Evolutionary conservation across 2,797 vertebrate genomes (phyloP), one percentile per base, ranked within the genome.

Genomic region (Rhodeus uyekii): DNA sequence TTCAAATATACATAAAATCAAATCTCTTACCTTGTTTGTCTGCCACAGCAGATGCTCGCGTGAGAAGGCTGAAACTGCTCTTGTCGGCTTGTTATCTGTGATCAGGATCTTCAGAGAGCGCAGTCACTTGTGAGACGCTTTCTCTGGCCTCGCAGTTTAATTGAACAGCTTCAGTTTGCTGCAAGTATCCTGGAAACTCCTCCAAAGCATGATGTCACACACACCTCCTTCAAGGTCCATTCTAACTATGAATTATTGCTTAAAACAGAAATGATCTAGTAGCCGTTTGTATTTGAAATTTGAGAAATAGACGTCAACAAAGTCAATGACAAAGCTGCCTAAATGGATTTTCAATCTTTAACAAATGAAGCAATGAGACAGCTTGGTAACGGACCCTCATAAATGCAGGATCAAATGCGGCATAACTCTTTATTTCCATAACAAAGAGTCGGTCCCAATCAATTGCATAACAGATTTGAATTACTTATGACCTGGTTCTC

Each of bases 101-200:
- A 73, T 87, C 38, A 48, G 60, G 69, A 80, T 79, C 83, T n/a
- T n/a, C n/a, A n/a, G n/a, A 64, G 61, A 60, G 24, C 0, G 24
- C 60, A 84, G 75, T 88, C 80, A 55, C 44, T 50, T 73, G 73
- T 83, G 82, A 85, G 82, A 85, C 81, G 36, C 36, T 22, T 50
- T 87, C 34, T 68, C 55, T 87, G 73, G 65, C 73, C 87, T 68
- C 85, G 39, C 44, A 64, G 55, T 89, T 87, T 91, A 92, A 93
- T 90, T 92, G 89, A 90, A 88, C 84, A 88, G 87, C 83, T 60
- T 73, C 50, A 87, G 76, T 83, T 71, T 85, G 89, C 87, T 88
- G 81, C 83, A 53, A 85, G 93, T 95, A 84, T 91, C 93, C 90
- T 90, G 91, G 92, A 90, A 90, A 94, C 92, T 82, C 72, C 27